Base-by-base conservation (phyloP, 2,888 invertebrate genomes). In the Elmis aenea region DNA sequence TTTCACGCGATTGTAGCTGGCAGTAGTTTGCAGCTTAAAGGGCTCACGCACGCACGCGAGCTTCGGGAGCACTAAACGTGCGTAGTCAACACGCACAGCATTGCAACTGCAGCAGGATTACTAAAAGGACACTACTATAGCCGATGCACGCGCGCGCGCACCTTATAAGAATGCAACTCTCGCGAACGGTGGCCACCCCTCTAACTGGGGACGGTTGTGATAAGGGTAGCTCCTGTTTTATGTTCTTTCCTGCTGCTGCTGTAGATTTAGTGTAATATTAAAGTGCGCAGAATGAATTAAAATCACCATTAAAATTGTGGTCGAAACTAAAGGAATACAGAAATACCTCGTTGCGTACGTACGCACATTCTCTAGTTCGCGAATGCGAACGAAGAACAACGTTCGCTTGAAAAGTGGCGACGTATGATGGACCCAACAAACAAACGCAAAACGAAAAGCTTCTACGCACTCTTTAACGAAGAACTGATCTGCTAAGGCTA, bases 91-190 rank as follows among this genome's bases (percentile, higher is more conserved):
- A 59, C 61, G 59, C 58, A 61, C 57, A 40, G 40, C 50, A 54
- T 55, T 64, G 62, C 62, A 60, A 65, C 65, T 65, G 64, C 61
- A 58, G 57, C 45, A 28, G 44, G 39, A 46, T 42, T 37, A 42
- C 46, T 43, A 38, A 39, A 45, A 47, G 45, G 44, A 42, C 36
- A 39, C 32, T 40, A 39, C n/a, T n/a, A n/a, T n/a, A 42, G 49
- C 41, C 47, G 45, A 51, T 52, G 51, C 70, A 69, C 64, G 70
- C 70, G 68, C 66, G 67, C 71, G 68, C 60, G 57, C 48, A 46
- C 48, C 42, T 31, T 28, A 54, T 45, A 57, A 53, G 55, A 57
- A 58, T 61, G 49, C 48, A 48, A 42, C 48, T 43, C 39, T 46
- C 33, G 41, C 39, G 36, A 36, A 28, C 35, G 38, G 45, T 43